phyloP scores from a whole-genome alignment of 2,888 invertebrate species.

The Dryocosmus kuriphilus region DNA sequence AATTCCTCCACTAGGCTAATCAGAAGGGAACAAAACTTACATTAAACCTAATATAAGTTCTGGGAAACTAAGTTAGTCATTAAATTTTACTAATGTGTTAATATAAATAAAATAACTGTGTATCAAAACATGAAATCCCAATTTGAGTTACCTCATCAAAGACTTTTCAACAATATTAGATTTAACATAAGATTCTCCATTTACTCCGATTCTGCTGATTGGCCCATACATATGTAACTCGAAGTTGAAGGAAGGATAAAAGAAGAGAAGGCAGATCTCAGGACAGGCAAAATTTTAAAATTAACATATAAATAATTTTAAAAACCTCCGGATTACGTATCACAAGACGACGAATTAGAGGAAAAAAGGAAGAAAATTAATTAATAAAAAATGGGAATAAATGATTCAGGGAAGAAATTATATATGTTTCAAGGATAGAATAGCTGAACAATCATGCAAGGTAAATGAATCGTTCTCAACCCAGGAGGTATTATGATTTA shows the following conservation, averaged over 20 bases:
- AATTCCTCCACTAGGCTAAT: not conserved
- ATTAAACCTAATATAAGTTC: not conserved
- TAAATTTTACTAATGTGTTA: not conserved
- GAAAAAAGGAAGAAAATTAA: not conserved
- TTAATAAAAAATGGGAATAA: not conserved
- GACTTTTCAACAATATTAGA: too few relatives aligned
- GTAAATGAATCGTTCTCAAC: constrained; percentile 2
- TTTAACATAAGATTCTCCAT: not conserved
- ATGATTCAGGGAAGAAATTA: not conserved
- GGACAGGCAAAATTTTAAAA: not conserved
- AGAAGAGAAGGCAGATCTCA: not conserved
- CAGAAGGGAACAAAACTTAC: not conserved
- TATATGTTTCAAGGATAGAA: not conserved
- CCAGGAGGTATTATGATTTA: constrained; percentile 4
- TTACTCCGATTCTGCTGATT: not conserved
- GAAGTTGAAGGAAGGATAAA: not conserved
- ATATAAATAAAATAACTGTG: too few relatives aligned
- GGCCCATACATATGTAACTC: not conserved
- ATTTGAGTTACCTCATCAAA: too few relatives aligned
- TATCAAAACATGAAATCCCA: too few relatives aligned
- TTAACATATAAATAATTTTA: not conserved
- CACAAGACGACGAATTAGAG: not conserved
- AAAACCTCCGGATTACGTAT: not conserved
- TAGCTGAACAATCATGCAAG: not conserved
- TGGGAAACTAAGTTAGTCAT: not conserved